phyloP scores from a whole-genome alignment of 2,797 vertebrate genomes.

The Cossypha heuglini region DNA sequence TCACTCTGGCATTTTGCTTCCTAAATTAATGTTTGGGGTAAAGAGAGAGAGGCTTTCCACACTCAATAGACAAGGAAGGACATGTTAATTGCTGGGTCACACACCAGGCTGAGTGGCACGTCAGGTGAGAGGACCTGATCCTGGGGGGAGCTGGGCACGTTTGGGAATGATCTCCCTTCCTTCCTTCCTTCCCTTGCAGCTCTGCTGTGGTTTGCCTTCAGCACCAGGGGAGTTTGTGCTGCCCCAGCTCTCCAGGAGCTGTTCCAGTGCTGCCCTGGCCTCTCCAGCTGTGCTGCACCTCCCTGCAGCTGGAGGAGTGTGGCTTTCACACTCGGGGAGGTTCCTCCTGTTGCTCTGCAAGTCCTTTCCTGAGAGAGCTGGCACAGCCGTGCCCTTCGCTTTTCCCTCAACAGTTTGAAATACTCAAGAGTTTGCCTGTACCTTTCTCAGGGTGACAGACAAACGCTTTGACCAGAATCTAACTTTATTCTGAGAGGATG shows the following conservation, averaged over 20 bases:
- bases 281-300: not conserved
- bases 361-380: not conserved
- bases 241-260: not conserved
- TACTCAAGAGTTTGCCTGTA: accelerated
- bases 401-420: not conserved
- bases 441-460: not conserved
- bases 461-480: not conserved
- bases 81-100: constrained; percentile 50
- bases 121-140: constrained; percentile 47
- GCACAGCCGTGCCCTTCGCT: not conserved
- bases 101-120: not conserved
- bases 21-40: constrained; percentile 40
- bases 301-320: not conserved
- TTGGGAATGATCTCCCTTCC: not conserved
- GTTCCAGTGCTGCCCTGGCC: not conserved
- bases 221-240: not conserved
- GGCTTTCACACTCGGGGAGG: accelerated
- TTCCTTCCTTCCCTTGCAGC: accelerated
- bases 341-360: not conserved
- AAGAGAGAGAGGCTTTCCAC: constrained; percentile 42
- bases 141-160: not conserved
- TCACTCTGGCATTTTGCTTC: constrained; percentile 14
- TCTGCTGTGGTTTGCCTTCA: accelerated
- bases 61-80: constrained; percentile 32
- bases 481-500: not conserved